These are phyloP conservation scores for Cyclura pinguis DNA, from an alignment of 2,797 vertebrate species.

Conservation along the genomic window DNA sequence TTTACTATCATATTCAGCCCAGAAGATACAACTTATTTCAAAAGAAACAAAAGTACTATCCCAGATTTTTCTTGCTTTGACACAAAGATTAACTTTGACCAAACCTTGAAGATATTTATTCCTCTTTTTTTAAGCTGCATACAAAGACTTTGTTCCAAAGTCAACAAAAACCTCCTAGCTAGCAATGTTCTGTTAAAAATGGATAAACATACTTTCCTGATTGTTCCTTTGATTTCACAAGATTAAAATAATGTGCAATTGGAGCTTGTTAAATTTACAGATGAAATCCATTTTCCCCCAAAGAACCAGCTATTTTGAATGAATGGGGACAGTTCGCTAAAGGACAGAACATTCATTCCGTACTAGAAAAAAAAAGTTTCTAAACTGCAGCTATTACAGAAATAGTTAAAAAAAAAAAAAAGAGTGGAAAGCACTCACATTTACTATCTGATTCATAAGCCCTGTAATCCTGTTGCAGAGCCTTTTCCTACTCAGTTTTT, in stretches of 20 bases:
- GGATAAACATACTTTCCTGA: neutral
- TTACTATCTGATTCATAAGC: neutral
- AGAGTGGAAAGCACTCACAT: neutral
- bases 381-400: neutral
- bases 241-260: neutral
- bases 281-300: neutral
- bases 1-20: neutral
- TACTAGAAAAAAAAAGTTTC: neutral
- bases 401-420: neutral
- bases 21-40: neutral
- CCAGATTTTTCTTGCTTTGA: neutral
- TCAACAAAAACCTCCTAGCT: neutral
- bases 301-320: constrained; percentile 2
- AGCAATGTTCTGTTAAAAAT: neutral
- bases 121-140: neutral
- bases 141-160: neutral
- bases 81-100: neutral
- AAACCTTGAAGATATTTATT: constrained; percentile 17
- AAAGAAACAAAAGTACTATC: neutral
- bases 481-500: neutral
- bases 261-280: constrained; percentile 8
- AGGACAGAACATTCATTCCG: neutral
- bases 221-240: constrained; percentile 6
- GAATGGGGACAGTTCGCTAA: neutral
- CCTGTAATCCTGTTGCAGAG: neutral